Percentiles rank a stretch among this genome's conserved stretches.
phyloP scores from a whole-genome alignment of 2,888 invertebrate species.

The Omphaloscelis lunosa region DNA sequence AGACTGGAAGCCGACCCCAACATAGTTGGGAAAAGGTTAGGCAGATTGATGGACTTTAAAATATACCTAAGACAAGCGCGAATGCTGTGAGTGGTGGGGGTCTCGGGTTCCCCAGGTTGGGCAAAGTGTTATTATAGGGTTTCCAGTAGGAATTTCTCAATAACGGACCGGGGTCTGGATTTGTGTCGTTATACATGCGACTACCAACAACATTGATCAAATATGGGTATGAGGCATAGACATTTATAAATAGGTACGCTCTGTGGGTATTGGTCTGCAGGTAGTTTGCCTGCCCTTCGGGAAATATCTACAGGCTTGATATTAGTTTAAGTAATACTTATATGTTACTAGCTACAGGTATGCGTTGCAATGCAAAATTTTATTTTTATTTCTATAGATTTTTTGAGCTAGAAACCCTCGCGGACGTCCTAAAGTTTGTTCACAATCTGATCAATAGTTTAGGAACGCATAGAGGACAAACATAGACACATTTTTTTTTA shows the following conservation, averaged over 20 bases:
- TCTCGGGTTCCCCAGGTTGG: neutral
- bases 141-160: neutral
- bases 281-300: neutral
- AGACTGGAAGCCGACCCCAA: neutral
- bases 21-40: neutral
- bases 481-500: too few relatives aligned
- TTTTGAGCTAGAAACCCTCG: too few relatives aligned
- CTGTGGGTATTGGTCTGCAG: neutral
- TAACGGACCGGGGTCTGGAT: neutral
- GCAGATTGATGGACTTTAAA: neutral
- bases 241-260: too few relatives aligned
- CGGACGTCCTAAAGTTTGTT: too few relatives aligned
- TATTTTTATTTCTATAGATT: too few relatives aligned
- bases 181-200: too few relatives aligned
- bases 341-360: neutral
- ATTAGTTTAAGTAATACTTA: neutral
- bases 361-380: too few relatives aligned
- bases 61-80: too few relatives aligned
- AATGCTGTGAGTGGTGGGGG: neutral
- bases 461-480: too few relatives aligned
- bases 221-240: too few relatives aligned
- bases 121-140: neutral
- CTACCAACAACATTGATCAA: too few relatives aligned
- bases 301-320: neutral
- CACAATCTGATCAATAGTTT: too few relatives aligned